Evolutionary conservation across 1,140 invertebrate species (phyloP).

Genomic region (Campoletis sonorensis): DNA sequence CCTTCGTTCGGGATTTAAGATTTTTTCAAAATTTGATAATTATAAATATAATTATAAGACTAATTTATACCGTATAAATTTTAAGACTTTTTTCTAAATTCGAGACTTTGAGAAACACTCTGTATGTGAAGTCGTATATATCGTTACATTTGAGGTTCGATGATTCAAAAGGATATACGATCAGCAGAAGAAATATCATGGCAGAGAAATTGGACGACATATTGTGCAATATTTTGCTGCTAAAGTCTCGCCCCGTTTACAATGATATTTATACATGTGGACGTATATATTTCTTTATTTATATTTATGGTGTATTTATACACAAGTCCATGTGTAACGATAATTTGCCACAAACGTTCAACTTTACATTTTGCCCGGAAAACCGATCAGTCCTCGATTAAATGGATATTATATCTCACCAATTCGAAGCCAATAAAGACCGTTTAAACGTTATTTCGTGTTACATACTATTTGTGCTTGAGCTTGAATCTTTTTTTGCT

Average conservation of each 20-base stretch:
- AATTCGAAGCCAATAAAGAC: conserved; percentile 26
- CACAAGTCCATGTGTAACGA: not conserved
- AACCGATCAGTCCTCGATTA: conserved; percentile 28
- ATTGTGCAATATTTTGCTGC: conserved; percentile 36
- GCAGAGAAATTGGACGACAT: conserved; percentile 42
- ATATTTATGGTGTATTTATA: not conserved
- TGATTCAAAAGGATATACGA: not conserved
- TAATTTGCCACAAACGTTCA: conserved; percentile 32
- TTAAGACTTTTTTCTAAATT: too few species aligned
- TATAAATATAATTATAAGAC: too few species aligned
- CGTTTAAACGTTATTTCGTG: conserved; percentile 38
- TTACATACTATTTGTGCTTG: conserved; percentile 20
- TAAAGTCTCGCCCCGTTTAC: not conserved
- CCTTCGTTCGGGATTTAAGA: too few species aligned
- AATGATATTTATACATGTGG: not conserved
- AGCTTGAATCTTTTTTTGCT: conserved; percentile 19
- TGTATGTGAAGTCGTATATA: too few species aligned
- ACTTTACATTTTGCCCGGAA: conserved; percentile 35
- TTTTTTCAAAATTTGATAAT: too few species aligned
- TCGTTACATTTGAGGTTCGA: not conserved
- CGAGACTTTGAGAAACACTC: too few species aligned
- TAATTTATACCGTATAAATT: too few species aligned
- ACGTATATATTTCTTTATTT: too few species aligned
- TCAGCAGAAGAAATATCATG: conserved; percentile 29
- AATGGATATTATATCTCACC: conserved; percentile 30